Base-by-base conservation (phyloP, 2,888 invertebrate genomes). In the Iphiclides podalirius region DNA sequence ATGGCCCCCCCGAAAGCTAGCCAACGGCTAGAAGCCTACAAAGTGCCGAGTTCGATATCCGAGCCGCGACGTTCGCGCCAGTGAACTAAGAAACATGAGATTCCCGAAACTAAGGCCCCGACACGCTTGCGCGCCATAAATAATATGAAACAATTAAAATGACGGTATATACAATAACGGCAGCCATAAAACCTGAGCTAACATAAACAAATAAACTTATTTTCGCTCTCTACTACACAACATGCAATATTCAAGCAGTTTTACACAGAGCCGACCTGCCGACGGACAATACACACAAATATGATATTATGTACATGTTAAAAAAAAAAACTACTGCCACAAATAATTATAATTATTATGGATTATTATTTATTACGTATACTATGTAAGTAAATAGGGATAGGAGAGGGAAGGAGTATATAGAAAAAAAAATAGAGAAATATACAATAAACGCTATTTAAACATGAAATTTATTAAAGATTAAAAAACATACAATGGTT, bases 391-490 rank as follows among this genome's bases (percentile, higher is more conserved):
- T 79, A 84, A 74, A 85, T 82, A 82, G 76, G 82, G 82, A 82
- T 70, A 79, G 67, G 66, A 79, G 62, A 65, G 82, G 78, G 57
- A 60, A 70, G 74, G 72, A 70, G 66, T 74, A 79, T 83, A 86
- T 82, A 87, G 76, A 79, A 79, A 82, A 80, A 75, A 81, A 75
- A 84, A 83, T 80, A 83, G 82, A 81, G 82, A 84, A 86, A 87
- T 87, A 88, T 88, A 87, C 85, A 71, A 85, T 86, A 88, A 80
- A 86, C 72, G 79, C 81, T 88, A 88, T 87, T 84, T 83, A 86
- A 88, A 85, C 85, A 84, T 86, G 85, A 86, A 88, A 79, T 88
- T 88, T 88, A 87, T 88, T 88, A 83, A 85, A 84, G 83, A 79
- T 82, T 75, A 79, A 84, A 77, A 87, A 88, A 85, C 86, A 87